phyloP scores from a whole-genome alignment of 2,113 vertebrate genomes.

The Lepus timidus region DNA sequence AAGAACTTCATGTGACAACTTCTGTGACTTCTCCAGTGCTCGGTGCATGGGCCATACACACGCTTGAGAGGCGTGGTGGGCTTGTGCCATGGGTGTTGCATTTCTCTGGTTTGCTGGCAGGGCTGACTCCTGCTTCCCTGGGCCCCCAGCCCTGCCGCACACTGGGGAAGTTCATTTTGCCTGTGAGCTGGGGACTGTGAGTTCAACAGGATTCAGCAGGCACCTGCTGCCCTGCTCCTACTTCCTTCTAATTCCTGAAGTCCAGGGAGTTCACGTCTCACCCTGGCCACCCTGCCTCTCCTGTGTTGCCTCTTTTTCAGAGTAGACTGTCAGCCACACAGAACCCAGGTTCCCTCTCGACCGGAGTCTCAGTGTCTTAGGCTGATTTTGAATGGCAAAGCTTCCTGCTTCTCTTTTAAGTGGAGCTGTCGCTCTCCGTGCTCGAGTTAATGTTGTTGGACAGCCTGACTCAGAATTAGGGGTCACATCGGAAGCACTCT shows the following conservation, averaged over 20 bases:
- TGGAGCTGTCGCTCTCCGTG: neutral
- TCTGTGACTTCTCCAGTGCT: neutral
- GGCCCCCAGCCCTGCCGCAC: neutral
- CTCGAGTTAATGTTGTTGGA: neutral
- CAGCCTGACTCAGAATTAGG: neutral
- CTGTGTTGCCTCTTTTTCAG: fast-evolving
- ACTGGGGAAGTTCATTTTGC: too few relatives aligned
- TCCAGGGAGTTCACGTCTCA: neutral
- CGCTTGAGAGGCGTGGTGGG: neutral
- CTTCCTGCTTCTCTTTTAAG: neutral
- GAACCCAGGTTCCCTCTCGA: neutral
- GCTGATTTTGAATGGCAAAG: too few relatives aligned
- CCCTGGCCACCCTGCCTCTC: fast-evolving
- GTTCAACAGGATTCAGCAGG: too few relatives aligned
- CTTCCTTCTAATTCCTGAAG: too few relatives aligned
- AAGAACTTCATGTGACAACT: neutral
- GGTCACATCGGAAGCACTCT: neutral
- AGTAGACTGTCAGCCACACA: neutral
- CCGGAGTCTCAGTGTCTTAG: neutral
- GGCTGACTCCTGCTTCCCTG: neutral
- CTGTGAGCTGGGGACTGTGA: neutral
- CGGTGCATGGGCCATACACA: too few relatives aligned
- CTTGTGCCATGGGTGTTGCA: neutral
- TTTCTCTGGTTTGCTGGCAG: neutral
- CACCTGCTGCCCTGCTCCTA: too few relatives aligned